These are phyloP conservation scores for Cryptosula pallasiana DNA, from an alignment of 2,888 invertebrate species.

Conservation along the genomic window DNA sequence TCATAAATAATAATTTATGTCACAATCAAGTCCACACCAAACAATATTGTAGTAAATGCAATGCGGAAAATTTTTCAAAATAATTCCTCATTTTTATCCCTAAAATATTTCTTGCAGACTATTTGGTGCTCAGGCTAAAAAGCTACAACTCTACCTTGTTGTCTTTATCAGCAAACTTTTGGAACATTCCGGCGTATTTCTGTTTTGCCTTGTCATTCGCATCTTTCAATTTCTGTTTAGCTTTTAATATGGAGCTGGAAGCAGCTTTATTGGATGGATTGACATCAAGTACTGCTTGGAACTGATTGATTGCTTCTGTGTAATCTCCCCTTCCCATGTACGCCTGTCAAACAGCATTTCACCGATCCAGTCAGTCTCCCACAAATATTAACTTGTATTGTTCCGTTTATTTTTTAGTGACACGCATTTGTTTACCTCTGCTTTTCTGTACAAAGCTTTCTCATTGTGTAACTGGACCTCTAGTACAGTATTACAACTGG, in stretches of 20 bases:
- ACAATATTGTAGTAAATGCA: too few species aligned
- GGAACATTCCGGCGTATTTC: conserved; percentile 90
- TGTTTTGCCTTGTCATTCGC: conserved; percentile 75
- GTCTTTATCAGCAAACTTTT: conserved; percentile 64
- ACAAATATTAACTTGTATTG: too few species aligned
- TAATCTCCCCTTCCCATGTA: conserved; percentile 70
- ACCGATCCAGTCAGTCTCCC: too few species aligned
- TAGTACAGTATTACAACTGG: conserved; percentile 72
- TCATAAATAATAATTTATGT: too few species aligned
- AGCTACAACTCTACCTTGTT: conserved; percentile 38
- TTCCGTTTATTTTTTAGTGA: too few species aligned
- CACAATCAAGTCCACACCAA: too few species aligned
- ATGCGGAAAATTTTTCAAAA: too few species aligned
- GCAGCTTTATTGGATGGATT: conserved; percentile 89
- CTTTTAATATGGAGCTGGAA: conserved; percentile 66
- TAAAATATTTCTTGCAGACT: too few species aligned
- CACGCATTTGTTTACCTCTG: conserved; percentile 61
- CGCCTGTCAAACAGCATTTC: conserved; percentile 63
- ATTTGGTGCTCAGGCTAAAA: too few species aligned
- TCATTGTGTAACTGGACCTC: conserved; percentile 70
- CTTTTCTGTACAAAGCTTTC: conserved; percentile 84
- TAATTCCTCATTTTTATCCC: too few species aligned
- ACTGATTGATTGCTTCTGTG: conserved; percentile 71
- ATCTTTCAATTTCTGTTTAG: conserved; percentile 69
- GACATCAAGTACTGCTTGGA: conserved; percentile 67